These are phyloP conservation scores for Tetranychus cinnabarinus DNA, from an alignment of 1,140 invertebrate genomes.

Conservation along the genomic window DNA sequence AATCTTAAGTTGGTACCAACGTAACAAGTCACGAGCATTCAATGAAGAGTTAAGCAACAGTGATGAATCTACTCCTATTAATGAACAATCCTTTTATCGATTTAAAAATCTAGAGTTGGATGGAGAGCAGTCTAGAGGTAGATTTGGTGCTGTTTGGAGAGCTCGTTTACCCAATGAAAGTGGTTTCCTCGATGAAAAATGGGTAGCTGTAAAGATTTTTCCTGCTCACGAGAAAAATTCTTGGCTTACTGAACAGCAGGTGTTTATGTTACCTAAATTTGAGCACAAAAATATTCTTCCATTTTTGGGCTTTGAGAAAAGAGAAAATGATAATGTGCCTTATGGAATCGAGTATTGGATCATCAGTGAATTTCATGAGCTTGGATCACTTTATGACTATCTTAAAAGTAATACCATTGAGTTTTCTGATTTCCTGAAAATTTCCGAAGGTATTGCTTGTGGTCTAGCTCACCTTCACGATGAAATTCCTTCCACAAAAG, in stretches of 20 bases:
- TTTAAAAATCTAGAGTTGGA: constrained; percentile 28
- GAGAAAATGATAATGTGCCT: neutral
- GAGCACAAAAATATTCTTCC: constrained; percentile 70
- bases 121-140: constrained; percentile 57
- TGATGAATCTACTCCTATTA: neutral
- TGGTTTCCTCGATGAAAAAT: constrained; percentile 21
- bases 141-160: constrained; percentile 87
- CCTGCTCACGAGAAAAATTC: constrained; percentile 44
- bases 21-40: neutral
- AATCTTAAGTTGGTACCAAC: neutral
- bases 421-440: constrained; percentile 59
- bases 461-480: constrained; percentile 82
- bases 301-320: constrained; percentile 68
- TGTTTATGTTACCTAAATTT: constrained; percentile 75
- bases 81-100: neutral
- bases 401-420: constrained; percentile 56
- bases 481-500: constrained; percentile 37
- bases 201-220: constrained; percentile 51
- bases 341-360: constrained; percentile 69
- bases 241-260: constrained; percentile 68
- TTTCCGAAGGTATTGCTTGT: constrained; percentile 65
- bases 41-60: neutral
- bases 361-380: constrained; percentile 77
- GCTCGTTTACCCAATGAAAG: constrained; percentile 20
- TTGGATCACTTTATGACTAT: constrained; percentile 81